Base-by-base conservation (phyloP, 2,113 vertebrate species). In the Epinephelus moara region DNA sequence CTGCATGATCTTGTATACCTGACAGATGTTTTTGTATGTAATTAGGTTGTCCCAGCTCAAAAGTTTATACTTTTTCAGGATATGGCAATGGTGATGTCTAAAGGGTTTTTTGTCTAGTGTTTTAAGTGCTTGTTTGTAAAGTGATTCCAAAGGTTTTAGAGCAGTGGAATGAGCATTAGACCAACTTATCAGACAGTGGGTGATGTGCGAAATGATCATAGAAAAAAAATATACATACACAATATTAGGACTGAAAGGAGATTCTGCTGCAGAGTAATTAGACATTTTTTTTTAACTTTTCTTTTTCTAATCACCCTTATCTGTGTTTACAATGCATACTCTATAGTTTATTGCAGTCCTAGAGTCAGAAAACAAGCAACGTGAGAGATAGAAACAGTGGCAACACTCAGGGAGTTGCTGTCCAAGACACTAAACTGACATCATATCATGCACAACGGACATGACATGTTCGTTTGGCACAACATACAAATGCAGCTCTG, bases 401-500 rank as follows among this genome's bases (percentile, higher is more conserved):
- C 6, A 61, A 59, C 40, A 47, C 18, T 57, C 7, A 23, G 49
- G 6, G 6, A 1, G 30, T 4, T 19, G 50, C 30, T 27, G 37
- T 30, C 4, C 17, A n/a, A 68, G 9, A 70, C 37, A 56, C 0
- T 25, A 25, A 75, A n/a, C 61, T 59, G 0, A 72, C 60, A 45
- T 21, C 12, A 13, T 4, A 13, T 30, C 50, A n/a, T 55, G 56
- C 40, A 69, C 0, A 3, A 10, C 33, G 40, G 27, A 49, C 59
- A 57, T 12, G 27, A 30, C 50, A 53, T 52, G 40, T 75, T 19
- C 11, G 0, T 60, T 52, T 47, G 55, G 19, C 45, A 79, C 52
- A 80, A 80, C 75, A 77, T 76, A 1, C 78, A 84, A 60, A 75
- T 6, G 62, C 9, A 56, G 67, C 11, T 59, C 49, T 70, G 68